phyloP scores from a whole-genome alignment of 2,113 vertebrate species.

The Varanus komodoensis region DNA sequence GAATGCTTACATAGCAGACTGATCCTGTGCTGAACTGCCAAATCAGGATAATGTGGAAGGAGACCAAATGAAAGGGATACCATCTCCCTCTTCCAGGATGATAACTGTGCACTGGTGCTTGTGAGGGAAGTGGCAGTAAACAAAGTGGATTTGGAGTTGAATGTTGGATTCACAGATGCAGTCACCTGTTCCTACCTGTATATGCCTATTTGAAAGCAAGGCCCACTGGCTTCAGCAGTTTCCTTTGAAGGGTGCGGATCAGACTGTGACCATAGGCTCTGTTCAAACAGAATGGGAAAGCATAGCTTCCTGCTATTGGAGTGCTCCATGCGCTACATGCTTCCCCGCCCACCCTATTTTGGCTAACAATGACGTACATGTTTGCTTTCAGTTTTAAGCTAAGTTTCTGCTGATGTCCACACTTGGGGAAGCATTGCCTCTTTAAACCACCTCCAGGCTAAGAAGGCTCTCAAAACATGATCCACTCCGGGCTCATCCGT shows the following conservation, averaged over 20 bases:
- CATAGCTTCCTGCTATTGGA: background rate
- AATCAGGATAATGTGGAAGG: background rate
- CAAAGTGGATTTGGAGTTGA: background rate
- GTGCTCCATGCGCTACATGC: background rate
- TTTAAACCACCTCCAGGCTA: background rate
- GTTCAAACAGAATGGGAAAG: background rate
- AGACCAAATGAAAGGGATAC: background rate
- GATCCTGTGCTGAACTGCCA: background rate
- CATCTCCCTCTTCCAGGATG: background rate
- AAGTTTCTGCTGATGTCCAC: background rate
- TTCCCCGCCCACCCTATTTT: background rate
- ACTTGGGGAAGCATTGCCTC: background rate
- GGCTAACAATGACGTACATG: background rate
- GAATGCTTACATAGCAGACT: background rate
- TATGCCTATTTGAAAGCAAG: background rate
- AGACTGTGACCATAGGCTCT: background rate
- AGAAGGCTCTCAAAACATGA: background rate
- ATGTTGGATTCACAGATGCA: background rate
- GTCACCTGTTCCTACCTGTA: background rate
- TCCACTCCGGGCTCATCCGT: background rate
- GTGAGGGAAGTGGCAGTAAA: background rate
- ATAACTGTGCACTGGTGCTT: background rate
- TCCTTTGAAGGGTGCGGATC: background rate
- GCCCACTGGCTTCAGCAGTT: background rate
- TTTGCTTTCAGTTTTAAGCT: background rate